These are phyloP conservation scores for Diadophis punctatus DNA, from an alignment of 2,113 vertebrate genomes.

Conservation along the genomic window DNA sequence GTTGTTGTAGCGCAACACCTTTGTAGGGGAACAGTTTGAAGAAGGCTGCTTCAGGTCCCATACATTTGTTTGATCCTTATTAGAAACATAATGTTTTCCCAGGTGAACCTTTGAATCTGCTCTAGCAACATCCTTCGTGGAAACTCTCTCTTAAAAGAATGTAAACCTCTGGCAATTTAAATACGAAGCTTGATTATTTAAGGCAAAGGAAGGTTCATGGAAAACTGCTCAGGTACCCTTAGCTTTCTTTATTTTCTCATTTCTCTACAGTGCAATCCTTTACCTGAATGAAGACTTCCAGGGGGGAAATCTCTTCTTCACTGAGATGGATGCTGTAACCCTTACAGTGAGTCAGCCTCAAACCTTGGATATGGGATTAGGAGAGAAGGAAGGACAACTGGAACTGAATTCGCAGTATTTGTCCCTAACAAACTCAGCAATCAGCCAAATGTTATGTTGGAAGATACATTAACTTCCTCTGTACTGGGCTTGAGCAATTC, in stretches of 20 bases:
- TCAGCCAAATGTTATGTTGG: constrained; percentile 29
- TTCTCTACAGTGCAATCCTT: constrained; percentile 80
- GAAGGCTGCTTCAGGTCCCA: not conserved
- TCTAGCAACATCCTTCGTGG: not conserved
- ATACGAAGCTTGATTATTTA: not conserved
- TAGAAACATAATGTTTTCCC: not conserved
- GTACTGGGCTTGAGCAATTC: not conserved
- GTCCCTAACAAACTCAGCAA: not conserved
- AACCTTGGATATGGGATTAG: not conserved
- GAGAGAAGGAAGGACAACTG: not conserved
- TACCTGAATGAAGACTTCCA: constrained; percentile 94
- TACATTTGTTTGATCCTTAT: not conserved
- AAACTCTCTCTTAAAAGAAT: not conserved
- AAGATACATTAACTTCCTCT: constrained; percentile 32
- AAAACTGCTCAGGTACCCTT: not conserved
- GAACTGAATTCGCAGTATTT: not conserved
- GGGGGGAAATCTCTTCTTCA: constrained; percentile 91
- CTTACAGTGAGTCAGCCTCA: constrained; percentile 74
- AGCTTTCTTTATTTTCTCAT: not conserved
- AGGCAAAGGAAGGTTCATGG: not conserved
- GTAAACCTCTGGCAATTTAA: not conserved
- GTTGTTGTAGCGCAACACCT: not conserved
- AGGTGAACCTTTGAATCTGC: not conserved
- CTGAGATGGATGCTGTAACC: constrained; percentile 82
- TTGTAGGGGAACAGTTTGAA: not conserved